Evolutionary conservation across 2,797 vertebrate genomes (phyloP).

Genomic region (Pipistrellus pygmaeus): DNA sequence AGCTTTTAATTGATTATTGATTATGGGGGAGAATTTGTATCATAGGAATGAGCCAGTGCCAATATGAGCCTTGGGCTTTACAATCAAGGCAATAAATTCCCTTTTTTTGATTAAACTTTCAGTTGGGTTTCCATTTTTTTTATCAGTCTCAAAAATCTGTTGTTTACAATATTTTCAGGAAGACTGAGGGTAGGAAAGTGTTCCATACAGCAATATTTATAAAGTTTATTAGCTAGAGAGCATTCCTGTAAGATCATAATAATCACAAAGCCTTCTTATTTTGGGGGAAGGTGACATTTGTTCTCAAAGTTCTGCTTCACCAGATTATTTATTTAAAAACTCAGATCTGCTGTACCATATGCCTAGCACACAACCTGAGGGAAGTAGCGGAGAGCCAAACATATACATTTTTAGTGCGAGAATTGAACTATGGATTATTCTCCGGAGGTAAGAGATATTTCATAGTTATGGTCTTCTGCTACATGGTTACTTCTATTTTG

Average conservation of each 20-base stretch:
- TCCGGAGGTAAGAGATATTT: neutral
- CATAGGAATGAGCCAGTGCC: neutral
- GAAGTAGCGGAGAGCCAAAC: neutral
- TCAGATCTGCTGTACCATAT: neutral
- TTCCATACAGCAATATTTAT: neutral
- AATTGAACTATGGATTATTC: neutral
- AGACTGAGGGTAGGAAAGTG: neutral
- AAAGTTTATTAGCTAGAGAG: neutral
- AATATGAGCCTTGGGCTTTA: neutral
- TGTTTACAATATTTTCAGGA: conserved; percentile 52
- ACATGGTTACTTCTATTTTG: neutral
- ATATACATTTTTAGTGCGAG: neutral
- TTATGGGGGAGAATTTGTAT: neutral
- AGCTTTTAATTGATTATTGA: neutral
- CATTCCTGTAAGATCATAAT: neutral
- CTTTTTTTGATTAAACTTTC: neutral
- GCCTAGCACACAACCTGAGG: neutral
- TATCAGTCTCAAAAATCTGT: neutral
- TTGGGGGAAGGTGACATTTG: neutral
- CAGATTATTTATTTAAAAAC: conserved; percentile 3
- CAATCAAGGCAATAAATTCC: neutral
- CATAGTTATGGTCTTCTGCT: neutral
- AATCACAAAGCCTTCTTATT: neutral
- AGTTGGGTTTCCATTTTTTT: conserved; percentile 3
- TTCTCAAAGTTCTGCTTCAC: conserved; percentile 7